A percentile compares a stretch with the other conserved stretches of the same genome.
phyloP scores from a whole-genome alignment of 2,888 invertebrate species.

The Thymelicus sylvestris region DNA sequence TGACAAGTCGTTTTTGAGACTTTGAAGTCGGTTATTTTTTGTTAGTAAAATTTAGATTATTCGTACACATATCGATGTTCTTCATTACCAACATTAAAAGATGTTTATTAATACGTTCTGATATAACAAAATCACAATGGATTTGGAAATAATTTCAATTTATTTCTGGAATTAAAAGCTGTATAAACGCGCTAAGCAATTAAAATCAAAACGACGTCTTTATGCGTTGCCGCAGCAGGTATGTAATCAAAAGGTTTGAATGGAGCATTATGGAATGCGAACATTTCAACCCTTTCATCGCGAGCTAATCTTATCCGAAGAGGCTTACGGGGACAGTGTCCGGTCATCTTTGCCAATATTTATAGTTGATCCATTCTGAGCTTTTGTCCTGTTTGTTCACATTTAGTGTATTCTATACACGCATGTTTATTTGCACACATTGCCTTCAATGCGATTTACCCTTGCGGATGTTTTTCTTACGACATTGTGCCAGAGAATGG shows the following conservation, averaged over 20 bases:
- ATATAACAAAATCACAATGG: not conserved
- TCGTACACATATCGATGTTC: no score
- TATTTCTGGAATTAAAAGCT: no score
- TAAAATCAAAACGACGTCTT: no score
- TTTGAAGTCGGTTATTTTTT: no score
- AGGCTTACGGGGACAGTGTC: slow-evolving; percentile 42
- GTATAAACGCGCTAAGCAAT: no score
- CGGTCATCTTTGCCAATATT: slow-evolving; percentile 64
- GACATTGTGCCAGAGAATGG: slow-evolving; percentile 57
- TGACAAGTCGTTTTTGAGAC: no score
- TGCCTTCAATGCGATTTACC: slow-evolving; percentile 59
- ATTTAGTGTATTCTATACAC: slow-evolving; percentile 69
- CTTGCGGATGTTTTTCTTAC: slow-evolving; percentile 75
- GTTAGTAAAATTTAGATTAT: no score
- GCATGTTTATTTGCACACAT: slow-evolving; percentile 72
- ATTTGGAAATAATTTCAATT: no score
- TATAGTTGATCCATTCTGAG: slow-evolving; percentile 51
- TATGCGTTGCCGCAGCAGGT: slow-evolving; percentile 9
- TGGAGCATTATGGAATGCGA: slow-evolving; percentile 39
- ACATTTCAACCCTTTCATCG: slow-evolving; percentile 50
- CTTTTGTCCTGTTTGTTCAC: slow-evolving; percentile 68
- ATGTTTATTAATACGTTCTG: not conserved
- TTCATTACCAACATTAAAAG: no score
- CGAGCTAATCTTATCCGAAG: slow-evolving; percentile 31
- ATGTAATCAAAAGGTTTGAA: slow-evolving; percentile 36